Evolutionary conservation across 2,113 vertebrate genomes (phyloP).

Genomic region (Vanacampus margaritifer): DNA sequence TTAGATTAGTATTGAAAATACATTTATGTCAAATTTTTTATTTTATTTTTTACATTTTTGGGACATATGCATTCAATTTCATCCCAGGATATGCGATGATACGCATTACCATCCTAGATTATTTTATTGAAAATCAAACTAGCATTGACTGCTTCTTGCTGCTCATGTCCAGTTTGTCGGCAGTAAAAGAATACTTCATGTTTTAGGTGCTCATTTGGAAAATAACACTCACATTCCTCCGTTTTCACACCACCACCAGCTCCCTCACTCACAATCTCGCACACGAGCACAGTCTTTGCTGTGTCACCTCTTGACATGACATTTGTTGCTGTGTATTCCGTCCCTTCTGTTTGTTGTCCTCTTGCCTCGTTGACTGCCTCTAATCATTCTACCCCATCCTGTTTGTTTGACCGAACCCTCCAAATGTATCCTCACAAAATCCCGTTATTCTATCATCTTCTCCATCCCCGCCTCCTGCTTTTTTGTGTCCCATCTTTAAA

Average conservation of each 20-base stretch:
- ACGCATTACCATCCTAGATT: background rate
- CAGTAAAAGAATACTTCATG: constrained; percentile 23
- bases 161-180: constrained; percentile 44
- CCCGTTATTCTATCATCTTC: constrained; percentile 37
- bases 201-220: constrained; percentile 52
- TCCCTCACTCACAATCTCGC: constrained; percentile 34
- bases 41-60: no score
- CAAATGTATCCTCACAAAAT: constrained; percentile 45
- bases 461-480: constrained; percentile 13
- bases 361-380: constrained; percentile 49
- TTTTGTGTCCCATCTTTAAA: constrained; percentile 15
- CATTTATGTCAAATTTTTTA: no score
- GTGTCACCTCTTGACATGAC: constrained; percentile 55
- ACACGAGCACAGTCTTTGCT: constrained; percentile 25
- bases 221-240: constrained; percentile 31
- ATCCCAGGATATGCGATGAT: no score
- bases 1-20: no score
- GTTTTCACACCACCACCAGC: constrained; percentile 53
- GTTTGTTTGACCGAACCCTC: constrained; percentile 33
- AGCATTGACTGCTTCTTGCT: constrained; percentile 17
- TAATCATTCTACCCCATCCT: constrained; percentile 36
- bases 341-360: constrained; percentile 63
- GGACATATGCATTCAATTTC: no score
- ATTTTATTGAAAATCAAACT: background rate
- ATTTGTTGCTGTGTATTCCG: constrained; percentile 62